phyloP scores from a whole-genome alignment of 2,113 vertebrate genomes.

The Todiramphus chloris region DNA sequence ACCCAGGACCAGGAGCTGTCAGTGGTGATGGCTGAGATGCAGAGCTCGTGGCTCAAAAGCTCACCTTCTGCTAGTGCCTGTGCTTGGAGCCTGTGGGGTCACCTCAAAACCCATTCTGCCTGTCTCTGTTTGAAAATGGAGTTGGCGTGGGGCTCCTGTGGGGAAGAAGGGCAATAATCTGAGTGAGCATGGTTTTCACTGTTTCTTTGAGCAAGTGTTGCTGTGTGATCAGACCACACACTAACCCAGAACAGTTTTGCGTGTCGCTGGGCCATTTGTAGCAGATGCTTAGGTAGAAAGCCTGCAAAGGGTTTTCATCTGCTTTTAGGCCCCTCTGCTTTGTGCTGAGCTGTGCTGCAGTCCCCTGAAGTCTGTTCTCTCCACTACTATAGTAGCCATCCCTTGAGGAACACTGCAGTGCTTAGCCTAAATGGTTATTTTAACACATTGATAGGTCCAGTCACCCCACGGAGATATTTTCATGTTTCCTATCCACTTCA shows the following conservation, averaged over 20 bases:
- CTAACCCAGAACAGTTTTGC: neutral
- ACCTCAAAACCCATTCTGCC: neutral
- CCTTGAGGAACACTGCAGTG: neutral
- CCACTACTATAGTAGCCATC: neutral
- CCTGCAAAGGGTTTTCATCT: neutral
- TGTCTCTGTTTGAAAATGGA: neutral
- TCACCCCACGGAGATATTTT: neutral
- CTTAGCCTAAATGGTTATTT: neutral
- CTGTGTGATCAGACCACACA: no score
- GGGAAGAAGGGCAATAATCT: neutral
- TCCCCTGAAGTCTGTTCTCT: neutral
- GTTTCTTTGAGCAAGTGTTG: accelerated
- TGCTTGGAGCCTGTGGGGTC: neutral
- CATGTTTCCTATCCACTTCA: neutral
- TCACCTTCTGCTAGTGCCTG: accelerated
- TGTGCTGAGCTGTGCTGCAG: neutral
- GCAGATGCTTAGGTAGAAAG: neutral
- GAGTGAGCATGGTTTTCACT: neutral
- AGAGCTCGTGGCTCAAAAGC: neutral
- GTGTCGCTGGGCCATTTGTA: neutral
- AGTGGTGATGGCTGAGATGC: neutral
- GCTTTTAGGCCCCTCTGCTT: neutral
- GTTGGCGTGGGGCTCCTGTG: neutral
- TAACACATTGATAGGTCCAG: neutral
- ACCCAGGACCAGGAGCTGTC: neutral